Evolutionary conservation across 2,797 vertebrate species (phyloP).

Genomic region (Lepilemur ruficaudatus): DNA sequence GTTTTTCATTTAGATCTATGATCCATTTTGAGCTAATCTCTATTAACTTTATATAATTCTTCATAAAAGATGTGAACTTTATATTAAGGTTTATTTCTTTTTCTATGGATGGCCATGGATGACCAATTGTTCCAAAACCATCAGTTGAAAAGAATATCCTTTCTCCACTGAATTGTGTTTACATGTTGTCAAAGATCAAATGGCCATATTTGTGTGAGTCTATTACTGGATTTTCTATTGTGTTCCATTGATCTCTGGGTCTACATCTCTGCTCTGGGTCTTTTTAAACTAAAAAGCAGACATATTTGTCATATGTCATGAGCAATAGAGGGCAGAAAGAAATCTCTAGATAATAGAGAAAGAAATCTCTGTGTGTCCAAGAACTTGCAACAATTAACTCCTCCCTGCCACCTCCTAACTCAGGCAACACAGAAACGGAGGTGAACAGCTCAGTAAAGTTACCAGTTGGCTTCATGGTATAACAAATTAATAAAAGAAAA

Average conservation of each 20-base stretch:
- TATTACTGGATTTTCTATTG: not conserved
- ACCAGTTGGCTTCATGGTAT: not conserved
- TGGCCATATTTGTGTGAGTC: not conserved
- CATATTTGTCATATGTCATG: not conserved
- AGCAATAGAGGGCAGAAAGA: not conserved
- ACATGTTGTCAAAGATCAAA: not conserved
- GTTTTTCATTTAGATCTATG: not conserved
- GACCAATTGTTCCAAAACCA: not conserved
- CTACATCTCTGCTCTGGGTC: not conserved
- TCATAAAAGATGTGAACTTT: not conserved
- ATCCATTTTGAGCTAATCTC: not conserved
- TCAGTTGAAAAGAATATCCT: not conserved
- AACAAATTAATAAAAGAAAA: not conserved
- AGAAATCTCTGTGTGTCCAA: not conserved
- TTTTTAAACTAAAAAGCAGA: not conserved
- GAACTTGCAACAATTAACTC: not conserved
- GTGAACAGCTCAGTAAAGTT: not conserved
- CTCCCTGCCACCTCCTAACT: not conserved
- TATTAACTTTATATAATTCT: not conserved
- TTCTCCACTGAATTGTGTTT: not conserved
- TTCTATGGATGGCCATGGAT: not conserved
- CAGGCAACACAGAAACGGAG: not conserved
- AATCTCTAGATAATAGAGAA: too few relatives aligned
- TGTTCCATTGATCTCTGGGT: not conserved
- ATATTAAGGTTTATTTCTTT: not conserved